phyloP scores from a whole-genome alignment of 1,140 invertebrate species.

The Harpegnathos saltator region DNA sequence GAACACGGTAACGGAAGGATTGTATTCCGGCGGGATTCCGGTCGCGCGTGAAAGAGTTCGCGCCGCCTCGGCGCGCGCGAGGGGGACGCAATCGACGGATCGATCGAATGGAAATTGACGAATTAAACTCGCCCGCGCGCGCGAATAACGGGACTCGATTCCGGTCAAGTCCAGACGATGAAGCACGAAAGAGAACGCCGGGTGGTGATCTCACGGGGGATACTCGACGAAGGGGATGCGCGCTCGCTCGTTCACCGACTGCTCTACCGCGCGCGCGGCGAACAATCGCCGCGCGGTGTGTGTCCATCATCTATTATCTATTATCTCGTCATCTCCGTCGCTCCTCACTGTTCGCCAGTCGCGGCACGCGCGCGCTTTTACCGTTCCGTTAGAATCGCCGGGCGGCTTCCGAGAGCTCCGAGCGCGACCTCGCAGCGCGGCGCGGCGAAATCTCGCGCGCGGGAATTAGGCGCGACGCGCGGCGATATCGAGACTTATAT shows the following conservation, averaged over 20 bases:
- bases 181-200: conserved; percentile 29
- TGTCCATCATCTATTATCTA: conserved; percentile 53
- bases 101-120: conserved; percentile 13
- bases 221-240: conserved; percentile 30
- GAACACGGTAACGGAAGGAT: neutral
- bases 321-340: conserved; percentile 38
- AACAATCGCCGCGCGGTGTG: conserved; percentile 60
- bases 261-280: conserved; percentile 42
- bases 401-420: conserved; percentile 24
- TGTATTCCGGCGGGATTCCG: neutral
- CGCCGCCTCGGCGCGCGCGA: too few species aligned
- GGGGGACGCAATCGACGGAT: neutral
- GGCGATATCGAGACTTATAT: neutral
- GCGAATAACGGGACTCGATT: conserved; percentile 13
- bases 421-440: conserved; percentile 11
- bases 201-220: conserved; percentile 57
- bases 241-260: conserved; percentile 30
- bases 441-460: neutral
- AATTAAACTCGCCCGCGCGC: conserved; percentile 11
- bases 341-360: conserved; percentile 43
- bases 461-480: neutral
- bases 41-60: conserved; percentile 10
- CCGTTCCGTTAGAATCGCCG: conserved; percentile 44
- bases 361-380: conserved; percentile 54
- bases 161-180: neutral